phyloP scores from a whole-genome alignment of 2,888 invertebrate genomes.

The Lysandra bellargus region DNA sequence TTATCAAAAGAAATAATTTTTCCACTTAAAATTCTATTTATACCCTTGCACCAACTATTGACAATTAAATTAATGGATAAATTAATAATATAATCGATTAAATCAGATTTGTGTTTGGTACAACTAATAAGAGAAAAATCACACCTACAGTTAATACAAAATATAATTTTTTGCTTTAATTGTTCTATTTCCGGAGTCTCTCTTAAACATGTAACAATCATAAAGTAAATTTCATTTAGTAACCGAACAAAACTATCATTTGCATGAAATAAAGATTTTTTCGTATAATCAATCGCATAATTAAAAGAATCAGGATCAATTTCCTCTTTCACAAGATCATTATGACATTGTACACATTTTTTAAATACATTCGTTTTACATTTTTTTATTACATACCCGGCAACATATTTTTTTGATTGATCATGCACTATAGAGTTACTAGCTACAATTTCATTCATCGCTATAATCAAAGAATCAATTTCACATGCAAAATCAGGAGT shows the following conservation, averaged over 20 bases:
- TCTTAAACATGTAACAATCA: conserved; percentile 28
- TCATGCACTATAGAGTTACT: not conserved
- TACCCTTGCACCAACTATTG: conserved; percentile 13
- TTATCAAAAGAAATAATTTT: conserved; percentile 1
- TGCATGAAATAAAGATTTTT: not conserved
- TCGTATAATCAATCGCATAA: conserved; percentile 12
- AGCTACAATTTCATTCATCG: conserved; percentile 2
- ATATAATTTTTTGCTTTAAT: conserved; percentile 10
- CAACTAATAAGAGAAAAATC: conserved; percentile 4
- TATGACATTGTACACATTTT: not conserved
- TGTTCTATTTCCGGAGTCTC: conserved; percentile 5
- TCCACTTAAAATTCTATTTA: conserved; percentile 22
- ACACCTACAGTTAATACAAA: conserved; percentile 11
- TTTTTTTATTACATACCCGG: conserved; percentile 21
- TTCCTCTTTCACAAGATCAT: not conserved
- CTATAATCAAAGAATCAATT: conserved; percentile 16
- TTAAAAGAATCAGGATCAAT: conserved; percentile 22
- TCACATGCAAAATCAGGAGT: conserved; percentile 24
- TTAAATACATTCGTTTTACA: conserved; percentile 13
- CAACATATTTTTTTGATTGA: not conserved
- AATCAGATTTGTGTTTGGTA: too few species aligned
- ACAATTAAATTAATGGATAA: too few species aligned
- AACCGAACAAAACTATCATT: too few species aligned
- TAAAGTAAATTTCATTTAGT: conserved; percentile 1
- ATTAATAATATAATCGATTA: too few species aligned